A percentile compares a stretch with the other conserved stretches of the same genome.
Evolutionary conservation across 2,113 vertebrate species (phyloP).

Genomic region (Origma solitaria): DNA sequence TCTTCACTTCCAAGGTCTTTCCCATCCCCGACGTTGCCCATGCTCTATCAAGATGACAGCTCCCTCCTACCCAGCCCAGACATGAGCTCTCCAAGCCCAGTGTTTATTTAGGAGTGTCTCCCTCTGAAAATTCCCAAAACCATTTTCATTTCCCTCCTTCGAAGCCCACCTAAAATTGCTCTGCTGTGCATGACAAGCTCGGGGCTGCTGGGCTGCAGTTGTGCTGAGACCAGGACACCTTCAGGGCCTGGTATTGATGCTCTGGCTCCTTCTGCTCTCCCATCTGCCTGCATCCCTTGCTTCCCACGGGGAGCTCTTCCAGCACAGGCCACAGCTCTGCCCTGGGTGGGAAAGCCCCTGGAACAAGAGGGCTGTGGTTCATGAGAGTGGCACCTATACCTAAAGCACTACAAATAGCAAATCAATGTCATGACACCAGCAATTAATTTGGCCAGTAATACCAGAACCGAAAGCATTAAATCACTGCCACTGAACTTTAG

Average conservation of each 20-base stretch:
- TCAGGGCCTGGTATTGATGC: accelerated
- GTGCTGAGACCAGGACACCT: neutral
- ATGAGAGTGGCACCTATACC: neutral
- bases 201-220: accelerated
- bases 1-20: neutral
- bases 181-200: neutral
- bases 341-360: neutral
- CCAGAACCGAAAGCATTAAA: neutral
- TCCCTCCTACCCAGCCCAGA: neutral
- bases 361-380: neutral
- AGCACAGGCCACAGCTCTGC: neutral
- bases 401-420: neutral
- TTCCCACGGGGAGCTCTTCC: neutral
- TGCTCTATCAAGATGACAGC: neutral
- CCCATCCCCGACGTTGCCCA: neutral
- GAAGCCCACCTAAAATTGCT: neutral
- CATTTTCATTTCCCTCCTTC: neutral
- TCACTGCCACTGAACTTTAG: neutral
- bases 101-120: neutral
- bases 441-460: neutral
- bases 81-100: accelerated
- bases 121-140: neutral
- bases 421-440: neutral
- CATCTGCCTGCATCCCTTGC: neutral
- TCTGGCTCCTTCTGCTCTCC: neutral